These are phyloP conservation scores for Puffinus mauretanicus DNA, from an alignment of 2,113 vertebrate species.

Conservation along the genomic window DNA sequence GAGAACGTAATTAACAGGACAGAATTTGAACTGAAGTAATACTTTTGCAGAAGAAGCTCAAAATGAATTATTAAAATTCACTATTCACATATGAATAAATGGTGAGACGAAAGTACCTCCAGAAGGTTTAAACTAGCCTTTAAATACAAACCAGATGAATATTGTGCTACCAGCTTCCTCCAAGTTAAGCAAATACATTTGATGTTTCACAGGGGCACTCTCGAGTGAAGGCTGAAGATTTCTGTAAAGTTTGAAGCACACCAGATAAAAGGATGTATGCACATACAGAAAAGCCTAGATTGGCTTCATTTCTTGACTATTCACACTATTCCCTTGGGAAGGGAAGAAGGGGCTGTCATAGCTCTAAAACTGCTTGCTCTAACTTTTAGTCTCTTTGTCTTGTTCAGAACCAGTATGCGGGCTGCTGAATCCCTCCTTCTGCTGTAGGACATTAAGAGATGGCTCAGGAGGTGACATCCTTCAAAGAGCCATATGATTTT, in stretches of 20 bases:
- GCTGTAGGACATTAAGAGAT: not conserved
- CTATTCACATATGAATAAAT: conserved; percentile 15
- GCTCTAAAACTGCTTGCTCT: not conserved
- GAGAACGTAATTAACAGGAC: conserved; percentile 43
- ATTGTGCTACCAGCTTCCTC: not conserved
- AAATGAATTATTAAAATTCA: conserved; percentile 48
- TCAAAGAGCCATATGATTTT: not conserved
- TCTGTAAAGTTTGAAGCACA: not conserved
- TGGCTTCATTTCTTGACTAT: not conserved
- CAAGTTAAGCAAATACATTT: not conserved
- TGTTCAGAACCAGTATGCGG: not conserved
- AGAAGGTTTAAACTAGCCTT: conserved; percentile 25
- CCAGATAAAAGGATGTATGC: not conserved
- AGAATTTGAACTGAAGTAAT: conserved; percentile 2
- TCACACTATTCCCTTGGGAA: not conserved
- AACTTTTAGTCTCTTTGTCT: not conserved
- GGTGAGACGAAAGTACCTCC: not conserved
- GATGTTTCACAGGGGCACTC: not conserved
- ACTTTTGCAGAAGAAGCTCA: not conserved
- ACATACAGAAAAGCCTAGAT: not conserved
- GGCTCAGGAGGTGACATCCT: not conserved
- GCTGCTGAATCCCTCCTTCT: not conserved
- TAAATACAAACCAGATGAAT: conserved; percentile 12
- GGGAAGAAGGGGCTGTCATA: not conserved
- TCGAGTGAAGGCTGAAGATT: not conserved